Conservation (phyloP, 2,888 invertebrate genomes). For the Myathropa florea region DNA sequence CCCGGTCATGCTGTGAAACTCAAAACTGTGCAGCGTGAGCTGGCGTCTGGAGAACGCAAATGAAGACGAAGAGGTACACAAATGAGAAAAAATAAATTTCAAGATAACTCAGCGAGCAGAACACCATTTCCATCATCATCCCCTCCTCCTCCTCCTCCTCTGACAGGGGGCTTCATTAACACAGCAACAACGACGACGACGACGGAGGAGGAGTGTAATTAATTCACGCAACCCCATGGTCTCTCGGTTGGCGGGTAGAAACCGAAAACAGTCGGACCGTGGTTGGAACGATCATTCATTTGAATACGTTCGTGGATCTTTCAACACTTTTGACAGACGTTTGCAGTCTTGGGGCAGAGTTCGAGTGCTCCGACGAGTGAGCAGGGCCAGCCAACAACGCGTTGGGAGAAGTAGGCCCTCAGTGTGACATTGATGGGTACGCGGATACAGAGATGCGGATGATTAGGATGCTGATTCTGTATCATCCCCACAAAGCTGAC, state of each 20-base stretch:
- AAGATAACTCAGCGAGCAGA: constrained; percentile 27
- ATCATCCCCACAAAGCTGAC: not conserved
- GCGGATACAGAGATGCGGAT: not conserved
- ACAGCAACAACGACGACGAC: not conserved
- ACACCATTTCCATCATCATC: not conserved
- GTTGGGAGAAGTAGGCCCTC: too few species aligned
- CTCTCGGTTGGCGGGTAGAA: not conserved
- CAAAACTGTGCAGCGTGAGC: constrained; percentile 1
- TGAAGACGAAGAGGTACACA: not conserved
- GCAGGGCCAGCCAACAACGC: too few species aligned
- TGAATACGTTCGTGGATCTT: not conserved
- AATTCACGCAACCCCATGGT: constrained; percentile 49
- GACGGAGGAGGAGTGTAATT: constrained; percentile 1
- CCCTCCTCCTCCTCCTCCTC: not conserved
- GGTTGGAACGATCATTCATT: not conserved
- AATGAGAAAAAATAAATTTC: constrained; percentile 17
- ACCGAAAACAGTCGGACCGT: not conserved
- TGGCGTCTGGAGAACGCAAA: constrained; percentile 2
- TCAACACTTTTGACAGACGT: not conserved
- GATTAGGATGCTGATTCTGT: constrained; percentile 10
- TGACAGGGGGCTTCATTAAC: not conserved
- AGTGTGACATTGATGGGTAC: not conserved
- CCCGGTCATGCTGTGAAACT: not conserved
- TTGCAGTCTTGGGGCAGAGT: not conserved
- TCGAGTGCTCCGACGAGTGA: too few species aligned